phyloP scores from a whole-genome alignment of 1,140 invertebrate genomes.

The Myzus persicae region DNA sequence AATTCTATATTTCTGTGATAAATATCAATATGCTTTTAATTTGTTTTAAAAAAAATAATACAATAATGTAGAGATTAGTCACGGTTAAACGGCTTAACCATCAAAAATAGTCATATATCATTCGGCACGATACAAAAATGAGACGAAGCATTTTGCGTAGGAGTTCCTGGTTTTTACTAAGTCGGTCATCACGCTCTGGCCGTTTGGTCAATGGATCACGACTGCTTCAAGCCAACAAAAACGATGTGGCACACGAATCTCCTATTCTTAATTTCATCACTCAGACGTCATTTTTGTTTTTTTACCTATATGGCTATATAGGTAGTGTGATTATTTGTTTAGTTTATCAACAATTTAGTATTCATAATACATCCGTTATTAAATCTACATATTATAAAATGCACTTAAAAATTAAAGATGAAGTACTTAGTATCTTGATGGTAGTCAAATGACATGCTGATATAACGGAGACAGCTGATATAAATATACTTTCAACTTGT shows the following conservation, averaged over 20 bases:
- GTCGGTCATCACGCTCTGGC: slow-evolving; percentile 9
- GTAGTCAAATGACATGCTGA: neutral
- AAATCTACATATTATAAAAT: no score
- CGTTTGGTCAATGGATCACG: neutral
- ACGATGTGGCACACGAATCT: neutral
- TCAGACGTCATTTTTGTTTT: neutral
- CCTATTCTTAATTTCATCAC: neutral
- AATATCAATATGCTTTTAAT: neutral
- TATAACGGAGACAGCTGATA: neutral
- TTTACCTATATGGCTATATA: neutral
- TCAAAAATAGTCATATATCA: slow-evolving; percentile 14
- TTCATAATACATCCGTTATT: no score
- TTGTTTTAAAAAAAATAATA: neutral
- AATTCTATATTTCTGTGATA: neutral
- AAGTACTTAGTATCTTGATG: neutral
- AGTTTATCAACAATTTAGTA: neutral
- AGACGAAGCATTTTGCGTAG: neutral
- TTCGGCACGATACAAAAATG: neutral
- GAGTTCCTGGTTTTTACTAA: neutral
- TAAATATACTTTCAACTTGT: neutral
- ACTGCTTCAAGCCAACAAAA: neutral
- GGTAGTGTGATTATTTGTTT: neutral
- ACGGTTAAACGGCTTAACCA: neutral
- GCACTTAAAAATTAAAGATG: neutral
- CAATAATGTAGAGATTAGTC: neutral